phyloP scores from a whole-genome alignment of 2,888 invertebrate species.

The Cabera pusaria region DNA sequence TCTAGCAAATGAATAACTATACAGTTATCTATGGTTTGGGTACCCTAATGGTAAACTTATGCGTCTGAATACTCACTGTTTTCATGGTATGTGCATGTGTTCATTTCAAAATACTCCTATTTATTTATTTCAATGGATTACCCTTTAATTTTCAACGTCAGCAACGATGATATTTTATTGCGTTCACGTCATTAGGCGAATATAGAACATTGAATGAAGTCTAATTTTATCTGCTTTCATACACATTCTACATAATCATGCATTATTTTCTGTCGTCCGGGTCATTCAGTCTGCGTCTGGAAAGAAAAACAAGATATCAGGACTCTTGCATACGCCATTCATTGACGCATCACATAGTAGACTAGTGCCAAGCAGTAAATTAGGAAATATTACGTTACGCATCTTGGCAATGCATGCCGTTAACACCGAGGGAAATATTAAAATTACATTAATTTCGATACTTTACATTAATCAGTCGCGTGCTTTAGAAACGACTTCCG shows the following conservation, averaged over 20 bases:
- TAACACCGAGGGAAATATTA: not conserved
- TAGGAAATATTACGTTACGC: not conserved
- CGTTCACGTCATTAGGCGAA: constrained; percentile 16
- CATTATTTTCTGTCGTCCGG: constrained; percentile 3
- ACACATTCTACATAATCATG: constrained; percentile 1
- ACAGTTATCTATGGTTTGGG: too few species aligned
- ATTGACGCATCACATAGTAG: constrained; percentile 7
- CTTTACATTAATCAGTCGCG: too few species aligned
- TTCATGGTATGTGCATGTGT: constrained; percentile 38
- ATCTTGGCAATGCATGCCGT: constrained; percentile 2
- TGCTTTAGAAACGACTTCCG: too few species aligned
- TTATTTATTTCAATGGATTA: constrained; percentile 9
- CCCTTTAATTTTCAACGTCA: constrained; percentile 16
- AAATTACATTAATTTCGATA: too few species aligned
- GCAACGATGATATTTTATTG: constrained; percentile 11
- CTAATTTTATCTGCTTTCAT: constrained; percentile 10
- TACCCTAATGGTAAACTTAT: constrained; percentile 24
- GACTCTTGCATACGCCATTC: constrained; percentile 2
- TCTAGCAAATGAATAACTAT: too few species aligned
- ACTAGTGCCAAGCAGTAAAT: constrained; percentile 1
- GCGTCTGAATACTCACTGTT: constrained; percentile 29
- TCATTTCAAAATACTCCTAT: constrained; percentile 18
- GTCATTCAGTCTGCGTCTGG: not conserved
- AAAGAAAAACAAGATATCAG: constrained; percentile 1
- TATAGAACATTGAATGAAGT: constrained; percentile 25